phyloP scores from a whole-genome alignment of 2,888 invertebrate species.

The Noctua janthina region DNA sequence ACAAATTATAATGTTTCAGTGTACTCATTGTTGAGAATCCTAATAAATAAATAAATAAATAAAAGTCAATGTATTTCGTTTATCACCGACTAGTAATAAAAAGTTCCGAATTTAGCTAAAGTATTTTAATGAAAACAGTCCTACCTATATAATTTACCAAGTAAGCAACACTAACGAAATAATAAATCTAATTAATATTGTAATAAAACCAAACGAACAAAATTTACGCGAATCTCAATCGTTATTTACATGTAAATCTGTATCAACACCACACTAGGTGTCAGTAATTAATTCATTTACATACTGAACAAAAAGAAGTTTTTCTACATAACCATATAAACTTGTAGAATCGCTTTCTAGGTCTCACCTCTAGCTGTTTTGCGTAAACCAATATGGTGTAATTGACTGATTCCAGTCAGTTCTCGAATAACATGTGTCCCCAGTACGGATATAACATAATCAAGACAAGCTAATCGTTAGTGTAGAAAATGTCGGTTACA shows the following conservation, averaged over 20 bases:
- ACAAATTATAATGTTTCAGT: too few relatives aligned
- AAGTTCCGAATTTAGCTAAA: neutral
- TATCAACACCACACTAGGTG: slow-evolving; percentile 49
- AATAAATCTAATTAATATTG: slow-evolving; percentile 41
- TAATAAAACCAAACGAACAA: slow-evolving; percentile 36
- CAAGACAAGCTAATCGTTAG: slow-evolving; percentile 61
- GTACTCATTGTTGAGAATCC: too few relatives aligned
- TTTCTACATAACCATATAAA: slow-evolving; percentile 38
- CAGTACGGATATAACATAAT: slow-evolving; percentile 64
- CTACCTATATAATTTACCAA: slow-evolving; percentile 5
- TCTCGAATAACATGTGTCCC: slow-evolving; percentile 51
- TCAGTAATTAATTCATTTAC: slow-evolving; percentile 64
- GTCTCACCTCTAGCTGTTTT: slow-evolving; percentile 45
- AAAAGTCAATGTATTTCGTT: neutral
- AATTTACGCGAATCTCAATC: slow-evolving; percentile 37
- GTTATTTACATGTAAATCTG: slow-evolving; percentile 51
- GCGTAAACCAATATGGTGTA: slow-evolving; percentile 56
- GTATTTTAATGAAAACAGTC: slow-evolving; percentile 15
- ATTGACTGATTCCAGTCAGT: slow-evolving; percentile 50
- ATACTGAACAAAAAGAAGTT: slow-evolving; percentile 41
- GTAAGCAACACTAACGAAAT: neutral
- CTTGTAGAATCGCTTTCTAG: slow-evolving; percentile 39
- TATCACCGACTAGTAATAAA: neutral
- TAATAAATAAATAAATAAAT: too few relatives aligned
- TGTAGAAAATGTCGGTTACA: slow-evolving; percentile 43